Percentiles rank a stretch among this genome's conserved stretches.
phyloP scores from a whole-genome alignment of 92 coral and sea anemone species.

The Actinostola sp. region DNA sequence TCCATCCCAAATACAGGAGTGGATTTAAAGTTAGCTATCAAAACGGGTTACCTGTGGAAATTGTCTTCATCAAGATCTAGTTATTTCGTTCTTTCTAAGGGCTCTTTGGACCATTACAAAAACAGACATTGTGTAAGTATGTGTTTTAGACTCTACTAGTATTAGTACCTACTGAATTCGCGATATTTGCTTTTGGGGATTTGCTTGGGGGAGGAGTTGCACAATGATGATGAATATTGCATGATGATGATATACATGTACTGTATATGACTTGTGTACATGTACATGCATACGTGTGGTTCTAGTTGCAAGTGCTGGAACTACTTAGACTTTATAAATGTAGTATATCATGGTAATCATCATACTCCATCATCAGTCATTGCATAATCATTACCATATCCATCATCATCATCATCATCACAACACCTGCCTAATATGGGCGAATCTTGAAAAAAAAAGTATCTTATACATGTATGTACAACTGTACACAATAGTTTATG shows the following conservation, averaged over 20 bases:
- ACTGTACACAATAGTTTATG: too few relatives aligned
- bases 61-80: conserved; percentile 54
- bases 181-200: not conserved
- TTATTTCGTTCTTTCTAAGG: conserved; percentile 72
- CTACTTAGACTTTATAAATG: too few relatives aligned
- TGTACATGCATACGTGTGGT: too few relatives aligned
- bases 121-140: conserved; percentile 74
- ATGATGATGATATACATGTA: not conserved
- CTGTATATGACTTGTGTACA: not conserved
- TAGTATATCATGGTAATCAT: too few relatives aligned
- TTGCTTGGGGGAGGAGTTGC: not conserved
- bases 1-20: conserved; percentile 32
- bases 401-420: too few relatives aligned
- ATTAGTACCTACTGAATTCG: not conserved
- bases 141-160: not conserved
- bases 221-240: not conserved
- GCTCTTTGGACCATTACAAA: conserved; percentile 77
- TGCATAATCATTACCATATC: too few relatives aligned
- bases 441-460: too few relatives aligned
- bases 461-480: too few relatives aligned
- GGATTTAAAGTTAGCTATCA: conserved; percentile 36
- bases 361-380: too few relatives aligned
- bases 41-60: conserved; percentile 77
- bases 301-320: too few relatives aligned
- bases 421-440: too few relatives aligned